Base-by-base conservation (phyloP, 2,888 invertebrate genomes). In the Cloeon dipterum region DNA sequence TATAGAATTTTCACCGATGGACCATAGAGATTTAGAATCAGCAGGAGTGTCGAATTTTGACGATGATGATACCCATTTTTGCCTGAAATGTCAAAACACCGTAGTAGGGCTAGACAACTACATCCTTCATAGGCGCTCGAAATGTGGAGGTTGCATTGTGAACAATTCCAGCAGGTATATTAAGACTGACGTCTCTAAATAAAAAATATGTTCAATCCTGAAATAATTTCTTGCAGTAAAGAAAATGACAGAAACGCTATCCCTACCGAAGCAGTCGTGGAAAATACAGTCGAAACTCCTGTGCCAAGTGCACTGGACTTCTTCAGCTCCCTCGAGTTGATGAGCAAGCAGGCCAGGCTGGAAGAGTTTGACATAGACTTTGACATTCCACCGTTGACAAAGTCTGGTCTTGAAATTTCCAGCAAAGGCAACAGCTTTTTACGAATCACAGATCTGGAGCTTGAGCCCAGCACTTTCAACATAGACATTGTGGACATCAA, bases 41-140 rank as follows among this genome's bases (percentile, higher is more conserved):
- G n/a, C n/a, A n/a, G n/a, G n/a, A n/a, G n/a, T n/a, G n/a, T n/a
- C n/a, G n/a, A n/a, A n/a, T n/a, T n/a, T n/a, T n/a, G n/a, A n/a
- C 29, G 75, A 83, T 35, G 78, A 82, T 38, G 85, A 89, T 56
- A 74, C 68, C 4, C 89, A 91, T 51, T 68, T 82, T 42, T 91
- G 89, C 57, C 72, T 88, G 48, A 81, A 78, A 51, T 91, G 89
- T 58, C 77, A 78, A 46, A 53, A 65, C 14, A 85, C 86, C 3
- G 74, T 89, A 41, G 58, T 70, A 25, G 89, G 89, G 0, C 61
- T 91, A n/a, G 75, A 78, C 29, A 78, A 77, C 52, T 91, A 91
- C 52, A 70, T 91, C 19, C 66, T 66, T 26, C 89, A 91, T 51
- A 69, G 86, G 32, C 81, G 81, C 51, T 60, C 65, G 21, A 66